Percentiles rank a stretch among this genome's conserved stretches.
Evolutionary conservation across 2,797 vertebrate species (phyloP).

Genomic region (Cheirogaleus major): DNA sequence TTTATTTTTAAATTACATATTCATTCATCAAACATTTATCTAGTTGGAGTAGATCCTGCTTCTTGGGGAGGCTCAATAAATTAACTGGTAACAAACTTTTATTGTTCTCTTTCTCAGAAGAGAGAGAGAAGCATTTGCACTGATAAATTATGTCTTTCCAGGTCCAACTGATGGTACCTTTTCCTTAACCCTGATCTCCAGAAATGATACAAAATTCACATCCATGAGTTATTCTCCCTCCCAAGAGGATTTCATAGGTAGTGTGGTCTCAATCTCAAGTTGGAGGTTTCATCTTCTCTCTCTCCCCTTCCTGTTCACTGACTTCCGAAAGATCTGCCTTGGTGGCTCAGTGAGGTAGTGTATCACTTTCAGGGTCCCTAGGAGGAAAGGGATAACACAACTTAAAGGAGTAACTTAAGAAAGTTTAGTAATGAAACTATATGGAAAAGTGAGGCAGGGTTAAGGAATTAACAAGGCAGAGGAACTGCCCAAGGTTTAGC

Average conservation of each 20-base stretch:
- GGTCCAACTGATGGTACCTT: neutral
- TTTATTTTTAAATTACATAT: conserved; percentile 11
- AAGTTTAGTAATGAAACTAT: neutral
- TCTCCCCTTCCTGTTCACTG: neutral
- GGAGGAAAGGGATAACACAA: neutral
- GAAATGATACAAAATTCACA: neutral
- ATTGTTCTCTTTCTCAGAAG: neutral
- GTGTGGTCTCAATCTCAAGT: neutral
- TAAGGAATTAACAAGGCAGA: neutral
- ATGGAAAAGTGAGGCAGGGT: neutral
- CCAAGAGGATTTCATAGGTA: neutral
- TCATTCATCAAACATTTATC: conserved; percentile 31
- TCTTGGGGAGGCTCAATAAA: neutral
- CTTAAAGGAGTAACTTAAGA: neutral
- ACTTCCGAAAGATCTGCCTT: neutral
- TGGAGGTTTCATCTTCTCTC: neutral
- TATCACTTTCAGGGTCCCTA: neutral
- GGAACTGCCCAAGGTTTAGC: neutral
- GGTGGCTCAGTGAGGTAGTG: neutral
- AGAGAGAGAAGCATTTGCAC: neutral
- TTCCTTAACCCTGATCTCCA: neutral
- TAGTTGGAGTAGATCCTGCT: neutral
- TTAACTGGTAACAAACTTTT: neutral
- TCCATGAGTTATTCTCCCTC: neutral
- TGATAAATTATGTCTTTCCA: neutral